phyloP scores from a whole-genome alignment of 2,888 invertebrate genomes.

The Euspilapteryx auroguttella region DNA sequence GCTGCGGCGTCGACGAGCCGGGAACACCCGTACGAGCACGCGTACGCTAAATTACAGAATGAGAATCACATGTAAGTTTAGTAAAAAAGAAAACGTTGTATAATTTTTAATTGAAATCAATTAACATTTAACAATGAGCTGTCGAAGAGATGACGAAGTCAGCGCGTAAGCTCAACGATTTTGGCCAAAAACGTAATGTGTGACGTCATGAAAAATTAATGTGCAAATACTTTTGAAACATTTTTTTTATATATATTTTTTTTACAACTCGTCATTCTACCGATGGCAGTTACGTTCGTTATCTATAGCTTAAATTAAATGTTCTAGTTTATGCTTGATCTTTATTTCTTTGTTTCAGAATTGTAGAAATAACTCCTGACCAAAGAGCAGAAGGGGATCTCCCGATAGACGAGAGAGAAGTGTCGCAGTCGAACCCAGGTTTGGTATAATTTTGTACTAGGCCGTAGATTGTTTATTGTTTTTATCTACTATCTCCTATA shows the following conservation, averaged over 20 bases:
- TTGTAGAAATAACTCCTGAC: conserved; percentile 38
- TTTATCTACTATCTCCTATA: too few relatives aligned
- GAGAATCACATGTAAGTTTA: conserved; percentile 25
- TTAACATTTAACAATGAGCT: too few relatives aligned
- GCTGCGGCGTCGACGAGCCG: conserved; percentile 33
- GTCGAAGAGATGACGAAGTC: too few relatives aligned
- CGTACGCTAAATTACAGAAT: conserved; percentile 73
- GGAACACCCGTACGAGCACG: conserved; percentile 73
- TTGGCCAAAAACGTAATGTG: too few relatives aligned
- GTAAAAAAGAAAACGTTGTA: background rate
- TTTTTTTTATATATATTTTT: too few relatives aligned
- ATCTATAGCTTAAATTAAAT: background rate
- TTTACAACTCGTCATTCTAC: background rate
- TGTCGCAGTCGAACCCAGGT: conserved; percentile 38
- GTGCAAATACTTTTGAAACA: too few relatives aligned
- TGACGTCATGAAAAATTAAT: too few relatives aligned
- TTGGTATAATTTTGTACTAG: too few relatives aligned
- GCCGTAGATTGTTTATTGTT: too few relatives aligned
- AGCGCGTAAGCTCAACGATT: too few relatives aligned
- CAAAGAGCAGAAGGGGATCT: conserved; percentile 30
- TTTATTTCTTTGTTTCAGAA: conserved; percentile 14
- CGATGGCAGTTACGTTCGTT: background rate
- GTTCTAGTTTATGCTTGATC: too few relatives aligned
- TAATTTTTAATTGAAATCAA: background rate
- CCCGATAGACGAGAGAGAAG: conserved; percentile 42